Conservation (phyloP, 1,140 invertebrate genomes). For the Lepidurus arcticus region DNA sequence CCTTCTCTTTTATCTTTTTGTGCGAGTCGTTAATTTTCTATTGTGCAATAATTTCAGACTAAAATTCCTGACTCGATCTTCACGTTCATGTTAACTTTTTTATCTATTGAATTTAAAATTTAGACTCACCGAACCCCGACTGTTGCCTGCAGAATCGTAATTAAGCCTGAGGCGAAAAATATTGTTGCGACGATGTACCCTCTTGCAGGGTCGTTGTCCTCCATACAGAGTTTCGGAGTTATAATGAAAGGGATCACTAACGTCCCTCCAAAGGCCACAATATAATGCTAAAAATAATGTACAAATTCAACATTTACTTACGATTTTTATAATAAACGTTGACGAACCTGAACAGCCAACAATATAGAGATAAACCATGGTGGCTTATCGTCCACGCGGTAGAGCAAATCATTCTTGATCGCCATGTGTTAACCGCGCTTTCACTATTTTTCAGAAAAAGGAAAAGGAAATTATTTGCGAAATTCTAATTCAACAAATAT, state of each 20-base stretch:
- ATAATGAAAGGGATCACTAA: slow-evolving; percentile 78
- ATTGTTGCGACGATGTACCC: slow-evolving; percentile 79
- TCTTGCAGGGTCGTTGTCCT: slow-evolving; percentile 65
- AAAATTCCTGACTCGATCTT: too few relatives aligned
- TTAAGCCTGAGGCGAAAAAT: slow-evolving; percentile 78
- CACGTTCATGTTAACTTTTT: too few relatives aligned
- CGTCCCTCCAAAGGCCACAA: slow-evolving; percentile 81
- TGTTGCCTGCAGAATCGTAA: slow-evolving; percentile 72
- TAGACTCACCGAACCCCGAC: slow-evolving; percentile 65
- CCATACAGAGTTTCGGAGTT: slow-evolving; percentile 73
- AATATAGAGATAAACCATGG: slow-evolving; percentile 76
- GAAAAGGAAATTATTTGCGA: background rate
- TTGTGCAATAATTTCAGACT: too few relatives aligned
- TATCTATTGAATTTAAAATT: too few relatives aligned
- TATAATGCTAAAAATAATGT: slow-evolving; percentile 60
- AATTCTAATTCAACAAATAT: background rate
- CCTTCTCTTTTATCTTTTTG: too few relatives aligned
- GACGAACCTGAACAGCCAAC: slow-evolving; percentile 68
- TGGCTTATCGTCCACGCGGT: slow-evolving; percentile 73
- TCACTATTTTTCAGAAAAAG: background rate
- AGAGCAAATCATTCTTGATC: slow-evolving; percentile 51
- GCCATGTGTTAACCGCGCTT: slow-evolving; percentile 25
- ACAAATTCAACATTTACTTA: background rate
- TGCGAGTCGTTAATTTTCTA: too few relatives aligned
- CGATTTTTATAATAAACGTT: background rate